phyloP scores from a whole-genome alignment of 2,113 vertebrate genomes.

The Cyanistes caeruleus region DNA sequence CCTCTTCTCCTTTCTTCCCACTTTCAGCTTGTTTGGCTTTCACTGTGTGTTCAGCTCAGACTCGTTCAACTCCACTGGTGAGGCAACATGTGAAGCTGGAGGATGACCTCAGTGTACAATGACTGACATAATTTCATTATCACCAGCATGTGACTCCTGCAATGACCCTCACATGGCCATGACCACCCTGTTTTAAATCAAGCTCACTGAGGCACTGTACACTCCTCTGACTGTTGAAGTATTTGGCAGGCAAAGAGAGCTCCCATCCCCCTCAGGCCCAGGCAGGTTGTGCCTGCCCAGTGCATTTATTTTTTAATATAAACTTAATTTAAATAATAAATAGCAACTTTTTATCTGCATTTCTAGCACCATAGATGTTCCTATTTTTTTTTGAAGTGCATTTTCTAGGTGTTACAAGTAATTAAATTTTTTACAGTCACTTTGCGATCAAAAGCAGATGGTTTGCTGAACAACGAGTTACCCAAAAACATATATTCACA shows the following conservation, averaged over 20 bases:
- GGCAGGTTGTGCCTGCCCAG: background rate
- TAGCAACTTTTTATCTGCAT: background rate
- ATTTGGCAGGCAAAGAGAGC: fast-evolving
- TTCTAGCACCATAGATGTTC: background rate
- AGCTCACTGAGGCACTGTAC: fast-evolving
- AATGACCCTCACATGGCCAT: background rate
- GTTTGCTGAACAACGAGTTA: background rate
- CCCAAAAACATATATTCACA: background rate
- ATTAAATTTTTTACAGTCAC: background rate
- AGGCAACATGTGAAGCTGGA: background rate
- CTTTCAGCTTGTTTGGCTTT: background rate
- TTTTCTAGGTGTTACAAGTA: background rate
- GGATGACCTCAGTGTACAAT: background rate
- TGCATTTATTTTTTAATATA: background rate
- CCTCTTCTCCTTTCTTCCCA: background rate
- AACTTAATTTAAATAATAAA: background rate
- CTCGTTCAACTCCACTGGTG: fast-evolving
- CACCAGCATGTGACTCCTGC: background rate
- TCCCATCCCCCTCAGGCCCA: too few species aligned
- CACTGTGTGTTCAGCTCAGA: background rate
- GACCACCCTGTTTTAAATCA: background rate
- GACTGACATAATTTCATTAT: background rate
- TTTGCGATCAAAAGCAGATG: background rate
- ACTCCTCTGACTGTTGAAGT: fast-evolving
- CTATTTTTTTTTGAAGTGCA: background rate